Evolutionary conservation across 2,888 invertebrate species (phyloP).

Genomic region (Meiosimyza decipiens): DNA sequence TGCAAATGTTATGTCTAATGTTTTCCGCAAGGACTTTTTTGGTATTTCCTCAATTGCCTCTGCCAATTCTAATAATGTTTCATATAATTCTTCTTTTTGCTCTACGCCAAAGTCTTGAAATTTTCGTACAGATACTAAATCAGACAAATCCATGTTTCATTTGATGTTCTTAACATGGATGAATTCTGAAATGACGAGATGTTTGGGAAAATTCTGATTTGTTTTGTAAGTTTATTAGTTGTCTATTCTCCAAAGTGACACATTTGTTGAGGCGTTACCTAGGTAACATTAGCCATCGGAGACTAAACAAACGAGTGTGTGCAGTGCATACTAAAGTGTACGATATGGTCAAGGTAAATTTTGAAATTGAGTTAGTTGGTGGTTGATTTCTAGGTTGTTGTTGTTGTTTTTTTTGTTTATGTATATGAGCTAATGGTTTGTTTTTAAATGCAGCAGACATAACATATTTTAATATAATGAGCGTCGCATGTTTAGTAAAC

Average conservation of each 20-base stretch:
- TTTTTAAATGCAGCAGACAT: not conserved
- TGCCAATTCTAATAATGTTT: constrained; percentile 55
- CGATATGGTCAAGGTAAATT: no score
- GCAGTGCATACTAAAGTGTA: not conserved
- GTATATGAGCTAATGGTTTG: no score
- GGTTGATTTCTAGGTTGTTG: constrained; percentile 23
- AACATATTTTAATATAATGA: no score
- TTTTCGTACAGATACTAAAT: constrained; percentile 58
- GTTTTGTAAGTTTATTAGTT: constrained; percentile 5
- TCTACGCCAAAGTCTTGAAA: constrained; percentile 56
- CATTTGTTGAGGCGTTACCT: not conserved
- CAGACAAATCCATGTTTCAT: constrained; percentile 55
- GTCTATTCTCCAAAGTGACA: constrained; percentile 23
- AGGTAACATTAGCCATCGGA: not conserved
- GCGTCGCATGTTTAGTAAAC: no score
- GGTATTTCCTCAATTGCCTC: constrained; percentile 60
- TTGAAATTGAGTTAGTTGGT: not conserved
- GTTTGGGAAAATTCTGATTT: not conserved
- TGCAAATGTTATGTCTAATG: constrained; percentile 59
- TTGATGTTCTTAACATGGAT: not conserved
- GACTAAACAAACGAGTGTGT: constrained; percentile 39
- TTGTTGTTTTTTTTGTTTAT: not conserved
- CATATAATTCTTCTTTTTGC: constrained; percentile 62
- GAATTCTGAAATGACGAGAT: not conserved
- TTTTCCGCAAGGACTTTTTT: constrained; percentile 60